A percentile compares a stretch with the other conserved stretches of the same genome.
phyloP scores from a whole-genome alignment of 2,113 vertebrate genomes.

The Tragulus kanchil region DNA sequence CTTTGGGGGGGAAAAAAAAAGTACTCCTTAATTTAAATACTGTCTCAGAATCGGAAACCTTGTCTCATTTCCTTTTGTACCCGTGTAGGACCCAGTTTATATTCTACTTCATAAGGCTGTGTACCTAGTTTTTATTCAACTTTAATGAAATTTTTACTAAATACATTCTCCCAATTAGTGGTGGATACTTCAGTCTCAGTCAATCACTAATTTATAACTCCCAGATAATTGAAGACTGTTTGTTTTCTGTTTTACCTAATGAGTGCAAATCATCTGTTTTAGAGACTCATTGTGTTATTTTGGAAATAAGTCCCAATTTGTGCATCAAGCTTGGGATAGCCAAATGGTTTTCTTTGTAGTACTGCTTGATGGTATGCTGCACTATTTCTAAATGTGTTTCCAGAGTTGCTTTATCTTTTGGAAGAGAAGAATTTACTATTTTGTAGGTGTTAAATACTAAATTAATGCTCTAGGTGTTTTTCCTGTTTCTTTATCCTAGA shows the following conservation, averaged over 20 bases:
- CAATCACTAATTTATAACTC: conserved; percentile 69
- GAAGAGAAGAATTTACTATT: conserved; percentile 1
- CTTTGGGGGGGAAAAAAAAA: neutral
- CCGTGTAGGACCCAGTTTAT: neutral
- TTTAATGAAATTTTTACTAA: conserved; percentile 24
- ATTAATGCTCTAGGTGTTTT: conserved; percentile 44
- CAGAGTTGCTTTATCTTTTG: conserved; percentile 42
- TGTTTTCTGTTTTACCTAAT: conserved; percentile 51
- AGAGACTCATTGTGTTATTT: neutral
- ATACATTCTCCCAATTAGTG: neutral
- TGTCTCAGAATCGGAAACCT: neutral
- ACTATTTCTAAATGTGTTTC: conserved; percentile 7
- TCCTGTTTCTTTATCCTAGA: conserved; percentile 11
- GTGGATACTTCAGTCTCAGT: neutral
- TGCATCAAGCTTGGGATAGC: neutral
- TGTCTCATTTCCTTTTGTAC: neutral
- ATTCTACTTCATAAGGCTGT: conserved; percentile 31
- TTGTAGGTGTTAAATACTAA: neutral
- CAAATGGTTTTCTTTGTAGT: conserved; percentile 40
- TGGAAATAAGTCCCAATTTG: neutral
- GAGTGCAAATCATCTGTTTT: neutral
- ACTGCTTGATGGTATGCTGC: neutral
- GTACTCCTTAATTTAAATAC: neutral
- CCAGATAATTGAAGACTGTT: conserved; percentile 68
- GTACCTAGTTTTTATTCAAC: conserved; percentile 33